phyloP scores from a whole-genome alignment of 2,888 invertebrate genomes.

The Sycophila texana region DNA sequence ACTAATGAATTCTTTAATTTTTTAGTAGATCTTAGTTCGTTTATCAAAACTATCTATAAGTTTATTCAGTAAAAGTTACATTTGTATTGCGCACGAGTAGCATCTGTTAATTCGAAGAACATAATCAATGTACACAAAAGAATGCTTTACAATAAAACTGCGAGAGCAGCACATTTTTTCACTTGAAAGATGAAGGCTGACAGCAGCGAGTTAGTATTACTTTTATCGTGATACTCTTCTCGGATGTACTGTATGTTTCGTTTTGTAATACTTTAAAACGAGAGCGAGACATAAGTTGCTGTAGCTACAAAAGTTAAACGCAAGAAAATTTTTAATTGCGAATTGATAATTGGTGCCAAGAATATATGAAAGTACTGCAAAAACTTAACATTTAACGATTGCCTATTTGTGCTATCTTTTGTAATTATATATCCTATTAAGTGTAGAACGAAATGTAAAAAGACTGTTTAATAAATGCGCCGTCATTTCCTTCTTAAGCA shows the following conservation, averaged over 20 bases:
- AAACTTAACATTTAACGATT: not conserved
- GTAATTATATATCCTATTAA: constrained; percentile 57
- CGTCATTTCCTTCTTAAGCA: constrained; percentile 60
- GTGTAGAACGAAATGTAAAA: constrained; percentile 55
- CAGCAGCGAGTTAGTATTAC: constrained; percentile 32
- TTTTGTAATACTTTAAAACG: constrained; percentile 26
- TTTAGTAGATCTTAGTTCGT: not conserved
- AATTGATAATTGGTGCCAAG: constrained; percentile 6
- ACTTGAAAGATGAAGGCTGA: constrained; percentile 16
- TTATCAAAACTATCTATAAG: not conserved
- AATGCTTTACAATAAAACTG: not conserved
- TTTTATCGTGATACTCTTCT: constrained; percentile 33
- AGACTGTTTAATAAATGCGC: constrained; percentile 70
- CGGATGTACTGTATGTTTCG: constrained; percentile 23
- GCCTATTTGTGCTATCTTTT: constrained; percentile 36
- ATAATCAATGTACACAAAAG: constrained; percentile 14
- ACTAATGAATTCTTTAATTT: constrained; percentile 7
- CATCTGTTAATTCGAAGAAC: not conserved
- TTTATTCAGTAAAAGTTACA: constrained; percentile 20
- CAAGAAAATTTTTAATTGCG: not conserved
- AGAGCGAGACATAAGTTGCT: constrained; percentile 6
- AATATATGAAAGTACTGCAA: not conserved
- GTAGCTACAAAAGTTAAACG: constrained; percentile 5
- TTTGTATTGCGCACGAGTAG: not conserved
- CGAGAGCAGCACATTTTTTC: not conserved